Base-by-base conservation (phyloP, 2,113 vertebrate species). In the Marcusenius ussheri region DNA sequence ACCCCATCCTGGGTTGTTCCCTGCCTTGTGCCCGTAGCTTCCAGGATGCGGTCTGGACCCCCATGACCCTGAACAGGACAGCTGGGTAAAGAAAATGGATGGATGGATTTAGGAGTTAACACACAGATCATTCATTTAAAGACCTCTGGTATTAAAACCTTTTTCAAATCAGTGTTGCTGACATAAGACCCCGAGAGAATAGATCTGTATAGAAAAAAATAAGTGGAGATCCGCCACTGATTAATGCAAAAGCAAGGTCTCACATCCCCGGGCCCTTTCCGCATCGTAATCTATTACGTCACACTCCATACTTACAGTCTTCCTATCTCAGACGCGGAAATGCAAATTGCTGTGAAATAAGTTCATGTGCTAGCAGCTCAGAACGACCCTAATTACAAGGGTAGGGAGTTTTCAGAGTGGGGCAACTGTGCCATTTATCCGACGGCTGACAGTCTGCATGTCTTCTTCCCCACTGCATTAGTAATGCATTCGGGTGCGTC, bases 321-420 rank as follows among this genome's bases (percentile, higher is more conserved):
- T 92, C 90, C 89, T 89, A 90, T 92, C 89, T 49, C 10, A 90
- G 90, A 89, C 17, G 1, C 80, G 80, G 70, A 53, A 90, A 94
- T 93, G 93, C 92, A 93, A 94, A 94, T 94, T n/a, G 90, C 80
- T 53, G 88, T 50, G 62, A 42, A 92, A 93, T 93, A 93, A 93
- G 90, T 93, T 92, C 91, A 93, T 93, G 90, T 93, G 90, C 89
- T 90, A 93, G 86, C 91, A 91, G 90, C 4, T 88, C 90, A 91
- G 90, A 90, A 89, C 84, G 91, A 91, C 89, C 89, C 49, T 91
- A 93, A 93, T 91, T 93, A 91, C 70, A 49, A 85, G 51, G 87
- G 91, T 85, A 92, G 88, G 91, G 89, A 70, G 80, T 93, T 92
- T 89, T 88, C 91, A 88, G 83, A 91, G 90, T 83, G 88, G 90